A percentile compares a stretch with the other conserved stretches of the same genome.
These are phyloP conservation scores for Cnemophilus loriae DNA, from an alignment of 2,113 vertebrate species.

Conservation along the genomic window DNA sequence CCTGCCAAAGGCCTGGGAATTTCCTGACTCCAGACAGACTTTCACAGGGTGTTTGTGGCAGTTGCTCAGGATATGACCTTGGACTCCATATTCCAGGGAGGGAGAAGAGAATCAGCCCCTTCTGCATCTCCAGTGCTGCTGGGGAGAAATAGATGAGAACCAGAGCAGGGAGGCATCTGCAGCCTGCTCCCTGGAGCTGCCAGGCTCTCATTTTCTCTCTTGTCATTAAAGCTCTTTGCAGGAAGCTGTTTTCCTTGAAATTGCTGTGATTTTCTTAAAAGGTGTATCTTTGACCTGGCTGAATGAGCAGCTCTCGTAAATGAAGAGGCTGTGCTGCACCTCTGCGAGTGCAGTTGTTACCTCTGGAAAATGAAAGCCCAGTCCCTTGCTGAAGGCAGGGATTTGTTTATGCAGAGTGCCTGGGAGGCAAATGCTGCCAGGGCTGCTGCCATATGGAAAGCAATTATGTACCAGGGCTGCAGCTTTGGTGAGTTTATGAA, in stretches of 20 bases:
- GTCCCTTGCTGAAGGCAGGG: neutral
- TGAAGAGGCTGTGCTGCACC: neutral
- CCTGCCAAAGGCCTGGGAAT: neutral
- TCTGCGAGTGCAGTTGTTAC: neutral
- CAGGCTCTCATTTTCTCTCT: constrained; percentile 11
- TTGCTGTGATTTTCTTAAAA: constrained; percentile 42
- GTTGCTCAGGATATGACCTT: neutral
- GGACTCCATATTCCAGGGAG: neutral
- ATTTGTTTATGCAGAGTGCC: constrained; percentile 7
- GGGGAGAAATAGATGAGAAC: neutral
- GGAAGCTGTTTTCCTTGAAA: constrained; percentile 11
- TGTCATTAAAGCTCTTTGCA: constrained; percentile 7
- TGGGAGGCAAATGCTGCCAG: constrained; percentile 20
- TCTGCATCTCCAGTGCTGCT: neutral
- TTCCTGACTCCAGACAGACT: neutral
- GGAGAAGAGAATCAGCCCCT: neutral
- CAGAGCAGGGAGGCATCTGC: neutral
- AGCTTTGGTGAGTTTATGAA: constrained; percentile 20
- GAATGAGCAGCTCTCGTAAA: neutral
- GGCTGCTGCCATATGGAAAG: constrained; percentile 29
- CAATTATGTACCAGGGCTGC: neutral
- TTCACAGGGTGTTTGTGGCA: neutral
- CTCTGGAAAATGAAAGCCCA: neutral
- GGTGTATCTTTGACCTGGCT: neutral
- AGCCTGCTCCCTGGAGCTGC: neutral